phyloP scores from a whole-genome alignment of 2,797 vertebrate genomes.

The Benthosema pterotum region DNA sequence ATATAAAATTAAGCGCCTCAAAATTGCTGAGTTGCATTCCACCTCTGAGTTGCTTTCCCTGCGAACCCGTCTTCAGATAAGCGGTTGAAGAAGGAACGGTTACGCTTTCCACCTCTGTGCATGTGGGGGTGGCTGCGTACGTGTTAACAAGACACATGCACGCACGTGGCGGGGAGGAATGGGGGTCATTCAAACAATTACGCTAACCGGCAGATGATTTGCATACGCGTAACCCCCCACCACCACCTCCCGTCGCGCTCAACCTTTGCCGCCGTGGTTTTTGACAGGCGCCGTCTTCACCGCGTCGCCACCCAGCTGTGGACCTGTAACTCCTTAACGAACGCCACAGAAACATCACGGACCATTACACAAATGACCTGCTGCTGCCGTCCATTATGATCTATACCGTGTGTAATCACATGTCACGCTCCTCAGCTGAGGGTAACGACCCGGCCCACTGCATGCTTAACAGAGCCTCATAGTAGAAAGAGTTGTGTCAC shows the following conservation, averaged over 20 bases:
- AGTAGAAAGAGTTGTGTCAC: no score
- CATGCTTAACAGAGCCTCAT: background rate
- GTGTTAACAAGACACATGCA: conserved; percentile 4
- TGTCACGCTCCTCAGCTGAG: background rate
- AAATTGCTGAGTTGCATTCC: no score
- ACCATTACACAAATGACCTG: conserved; percentile 19
- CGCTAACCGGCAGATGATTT: conserved; percentile 62
- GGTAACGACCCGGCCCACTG: background rate
- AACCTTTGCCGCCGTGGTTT: conserved; percentile 39
- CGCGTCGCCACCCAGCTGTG: conserved; percentile 8
- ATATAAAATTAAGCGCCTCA: background rate
- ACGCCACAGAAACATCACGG: background rate
- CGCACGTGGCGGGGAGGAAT: background rate
- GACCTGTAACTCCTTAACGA: conserved; percentile 8
- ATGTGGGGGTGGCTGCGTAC: no score
- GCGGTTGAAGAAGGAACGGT: no score
- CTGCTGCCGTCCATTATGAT: background rate
- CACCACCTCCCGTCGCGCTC: conserved; percentile 26
- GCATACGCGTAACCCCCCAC: conserved; percentile 54
- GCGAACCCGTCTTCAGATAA: no score
- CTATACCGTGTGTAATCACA: background rate
- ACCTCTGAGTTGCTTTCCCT: background rate
- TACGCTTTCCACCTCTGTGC: no score
- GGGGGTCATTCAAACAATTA: conserved; percentile 62
- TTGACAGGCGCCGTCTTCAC: conserved; percentile 39